Base-by-base conservation (phyloP, 1,140 invertebrate genomes). In the Prorops nasuta region DNA sequence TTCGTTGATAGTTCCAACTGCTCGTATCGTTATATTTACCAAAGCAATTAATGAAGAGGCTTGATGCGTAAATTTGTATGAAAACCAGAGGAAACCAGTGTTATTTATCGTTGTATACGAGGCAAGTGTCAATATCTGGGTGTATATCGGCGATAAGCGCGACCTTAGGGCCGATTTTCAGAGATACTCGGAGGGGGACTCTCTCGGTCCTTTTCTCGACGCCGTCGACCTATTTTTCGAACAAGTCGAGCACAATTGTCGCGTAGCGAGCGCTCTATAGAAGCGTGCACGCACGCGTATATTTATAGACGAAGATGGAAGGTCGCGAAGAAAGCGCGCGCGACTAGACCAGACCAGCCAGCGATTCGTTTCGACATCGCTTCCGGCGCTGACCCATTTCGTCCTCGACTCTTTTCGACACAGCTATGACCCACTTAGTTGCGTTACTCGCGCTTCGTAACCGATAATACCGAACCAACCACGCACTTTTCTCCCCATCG, bases 251-350 rank as follows among this genome's bases (percentile, higher is more conserved):
- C 24, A 10, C 24, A 4, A 6, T 10, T 28, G 4, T 10, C 24
- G 4, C 24, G 24, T 28, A 28, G 24, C 10, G 24, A 28, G 24
- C 24, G 24, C 4, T n/a, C 36, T 19, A 28, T 21, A 34, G 8
- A 28, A 15, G 24, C 14, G 35, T 36, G 51, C 32, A 17, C 54
- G 60, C 62, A 22, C 9, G 18, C 18, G 12, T 12, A 15, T 66
- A 60, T 60, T 71, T 64, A 66, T 71, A 71, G 70, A 55, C 51
- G 9, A 48, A 50, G 41, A 53, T 52, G 44, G 65, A 72, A 72
- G 70, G 68, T 69, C 69, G 55, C 44, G 64, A 70, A 71, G 70
- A 71, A 71, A 71, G 69, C 64, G 61, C 58, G 52, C 18, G 50
- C 53, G 50, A 54, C 58, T 57, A 62, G 54, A 51, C 43, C 32